Conservation (phyloP, 2,113 vertebrate species). For the Amblyornis subalaris region DNA sequence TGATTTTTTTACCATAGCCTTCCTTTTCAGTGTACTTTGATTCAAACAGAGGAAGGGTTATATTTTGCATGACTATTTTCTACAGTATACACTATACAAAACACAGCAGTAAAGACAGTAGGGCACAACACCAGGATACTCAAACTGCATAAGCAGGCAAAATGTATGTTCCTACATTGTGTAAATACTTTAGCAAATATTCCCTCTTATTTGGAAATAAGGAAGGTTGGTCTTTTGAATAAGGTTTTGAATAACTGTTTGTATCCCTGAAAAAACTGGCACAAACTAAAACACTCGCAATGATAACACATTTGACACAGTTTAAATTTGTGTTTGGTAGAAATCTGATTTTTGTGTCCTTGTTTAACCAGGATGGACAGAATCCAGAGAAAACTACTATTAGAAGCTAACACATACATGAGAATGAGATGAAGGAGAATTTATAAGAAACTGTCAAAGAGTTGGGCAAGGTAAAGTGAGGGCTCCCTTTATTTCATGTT, state of each 20-base stretch:
- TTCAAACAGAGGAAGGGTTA: not conserved
- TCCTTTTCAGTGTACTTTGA: not conserved
- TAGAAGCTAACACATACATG: not conserved
- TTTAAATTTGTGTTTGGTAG: not conserved
- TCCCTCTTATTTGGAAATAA: not conserved
- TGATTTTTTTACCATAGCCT: not conserved
- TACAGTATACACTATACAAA: not conserved
- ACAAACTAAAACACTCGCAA: not conserved
- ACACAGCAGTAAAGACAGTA: not conserved
- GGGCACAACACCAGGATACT: not conserved
- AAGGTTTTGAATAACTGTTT: not conserved
- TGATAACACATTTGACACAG: not conserved
- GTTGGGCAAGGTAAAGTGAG: not conserved
- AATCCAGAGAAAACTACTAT: not conserved
- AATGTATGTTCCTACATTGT: not conserved
- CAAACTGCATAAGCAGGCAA: not conserved
- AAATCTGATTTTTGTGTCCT: not conserved
- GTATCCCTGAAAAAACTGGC: not conserved
- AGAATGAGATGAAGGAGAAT: not conserved
- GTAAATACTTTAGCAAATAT: not conserved
- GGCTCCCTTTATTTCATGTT: not conserved
- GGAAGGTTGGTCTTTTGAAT: not conserved
- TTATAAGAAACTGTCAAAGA: not conserved
- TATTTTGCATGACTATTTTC: not conserved
- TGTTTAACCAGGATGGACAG: not conserved